Evolutionary conservation across 2,888 invertebrate genomes (phyloP), one percentile per base, ranked within the genome.

Genomic region (Caenorhabditis drosophilae): DNA sequence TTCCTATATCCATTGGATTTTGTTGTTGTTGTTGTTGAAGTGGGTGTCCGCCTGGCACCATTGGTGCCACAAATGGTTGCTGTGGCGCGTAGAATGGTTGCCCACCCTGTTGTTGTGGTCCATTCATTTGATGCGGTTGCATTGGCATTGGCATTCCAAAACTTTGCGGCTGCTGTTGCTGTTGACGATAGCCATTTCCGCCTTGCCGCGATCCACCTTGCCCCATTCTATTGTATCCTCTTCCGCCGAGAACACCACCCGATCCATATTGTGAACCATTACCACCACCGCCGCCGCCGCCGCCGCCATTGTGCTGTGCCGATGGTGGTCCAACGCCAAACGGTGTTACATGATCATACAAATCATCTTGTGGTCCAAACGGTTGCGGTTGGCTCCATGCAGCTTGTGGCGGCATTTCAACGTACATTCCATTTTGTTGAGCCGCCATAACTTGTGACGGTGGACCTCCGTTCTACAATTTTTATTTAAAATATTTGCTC

Each of bases 331-430:
- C 18, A 20, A 6, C 35, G 12, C 15, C 47, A 12, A 34, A 47
- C 1, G 35, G 34, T n/a, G 20, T 25, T 4, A 20, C 20, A 9
- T 55, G 61, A 47, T 62, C 62, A 22, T 62, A 62, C 36, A 62
- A 50, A 20, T 62, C 62, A 4, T 63, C 63, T 44, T 63, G 54
- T 18, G 57, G 52, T 1, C 38, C 50, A 25, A 63, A 63, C 23
- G 63, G 58, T 4, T 49, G n/a, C 35, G 63, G 63, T 18, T 63
- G 63, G 26, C 53, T 45, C 63, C 63, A 63, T 16, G 31, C 25
- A 1, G 20, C 27, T 20, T 50, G 44, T 18, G 35, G 40, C 9
- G 36, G 47, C 49, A 48, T 31, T 26, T 55, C 53, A 9, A 35
- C 48, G 27, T 36, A 50, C 35, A 51, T 51, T 34, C 53, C 60